Percentiles rank a stretch among this genome's conserved stretches.
Evolutionary conservation across 2,797 vertebrate genomes (phyloP).

Genomic region (Sylvilagus floridanus): DNA sequence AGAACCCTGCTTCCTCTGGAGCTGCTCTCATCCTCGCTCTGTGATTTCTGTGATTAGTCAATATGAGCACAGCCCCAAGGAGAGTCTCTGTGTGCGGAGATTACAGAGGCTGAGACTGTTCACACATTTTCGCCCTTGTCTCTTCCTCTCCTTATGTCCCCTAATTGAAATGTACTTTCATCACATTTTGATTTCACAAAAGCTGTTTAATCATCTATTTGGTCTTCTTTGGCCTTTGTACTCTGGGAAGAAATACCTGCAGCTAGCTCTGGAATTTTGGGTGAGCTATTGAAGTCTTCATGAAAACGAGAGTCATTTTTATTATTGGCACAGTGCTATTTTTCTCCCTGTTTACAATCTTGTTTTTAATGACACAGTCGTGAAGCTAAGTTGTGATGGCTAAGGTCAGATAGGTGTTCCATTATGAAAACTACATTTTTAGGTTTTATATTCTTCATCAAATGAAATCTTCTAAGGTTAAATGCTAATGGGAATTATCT

Average conservation of each 20-base stretch:
- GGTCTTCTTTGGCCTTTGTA: conserved; percentile 60
- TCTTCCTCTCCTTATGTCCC: background rate
- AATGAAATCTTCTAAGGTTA: conserved; percentile 58
- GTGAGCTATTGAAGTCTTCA: conserved; percentile 6
- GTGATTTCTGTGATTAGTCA: conserved; percentile 55
- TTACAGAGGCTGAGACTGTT: conserved; percentile 13
- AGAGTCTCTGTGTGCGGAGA: conserved; percentile 59
- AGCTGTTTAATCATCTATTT: conserved; percentile 66
- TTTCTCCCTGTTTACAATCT: conserved; percentile 63
- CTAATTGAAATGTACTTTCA: conserved; percentile 63
- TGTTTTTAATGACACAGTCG: conserved; percentile 52
- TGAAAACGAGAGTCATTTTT: conserved; percentile 64
- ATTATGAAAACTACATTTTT: conserved; percentile 63
- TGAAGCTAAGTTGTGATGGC: background rate
- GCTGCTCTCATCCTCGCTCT: background rate
- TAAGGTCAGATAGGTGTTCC: conserved; percentile 65
- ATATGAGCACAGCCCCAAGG: background rate
- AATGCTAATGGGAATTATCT: conserved; percentile 47
- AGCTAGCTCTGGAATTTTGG: conserved; percentile 26
- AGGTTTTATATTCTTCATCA: conserved; percentile 54
- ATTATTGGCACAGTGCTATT: conserved; percentile 42
- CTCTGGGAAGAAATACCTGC: conserved; percentile 29
- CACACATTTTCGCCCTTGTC: conserved; percentile 35
- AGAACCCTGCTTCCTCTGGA: background rate
- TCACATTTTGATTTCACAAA: conserved; percentile 55